Evolutionary conservation across 2,888 invertebrate species (phyloP).

Genomic region (Pherbina coryleti): DNA sequence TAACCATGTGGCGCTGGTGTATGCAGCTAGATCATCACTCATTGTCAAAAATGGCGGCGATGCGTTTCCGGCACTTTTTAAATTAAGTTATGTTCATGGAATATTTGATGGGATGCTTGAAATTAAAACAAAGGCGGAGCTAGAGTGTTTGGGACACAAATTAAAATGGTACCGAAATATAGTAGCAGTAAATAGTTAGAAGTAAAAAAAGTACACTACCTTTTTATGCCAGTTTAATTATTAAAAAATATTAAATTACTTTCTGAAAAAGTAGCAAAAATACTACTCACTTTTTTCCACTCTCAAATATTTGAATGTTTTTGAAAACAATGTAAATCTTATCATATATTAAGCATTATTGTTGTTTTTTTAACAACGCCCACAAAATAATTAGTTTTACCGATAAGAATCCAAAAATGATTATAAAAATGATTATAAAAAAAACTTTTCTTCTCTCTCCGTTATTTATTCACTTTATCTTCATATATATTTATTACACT

Average conservation of each 20-base stretch:
- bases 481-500: slow-evolving; percentile 11
- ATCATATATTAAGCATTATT: neutral
- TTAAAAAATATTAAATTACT: too few relatives aligned
- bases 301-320: neutral
- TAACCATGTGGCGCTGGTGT: neutral
- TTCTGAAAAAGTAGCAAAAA: too few relatives aligned
- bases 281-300: neutral
- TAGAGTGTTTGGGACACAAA: too few relatives aligned
- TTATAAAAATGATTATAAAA: neutral
- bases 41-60: slow-evolving; percentile 59
- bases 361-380: slow-evolving; percentile 16
- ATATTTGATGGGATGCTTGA: slow-evolving; percentile 27
- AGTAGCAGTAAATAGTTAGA: too few relatives aligned
- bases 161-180: too few relatives aligned
- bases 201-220: too few relatives aligned
- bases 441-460: neutral
- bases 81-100: slow-evolving; percentile 38
- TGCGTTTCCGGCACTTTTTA: slow-evolving; percentile 43
- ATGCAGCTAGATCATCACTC: slow-evolving; percentile 55
- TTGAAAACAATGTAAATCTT: neutral
- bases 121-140: neutral
- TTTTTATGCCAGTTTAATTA: too few relatives aligned
- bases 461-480: neutral
- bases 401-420: slow-evolving; percentile 2
- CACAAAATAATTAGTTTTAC: neutral